A percentile compares a stretch with the other conserved stretches of the same genome.
Conservation (phyloP, 2,797 vertebrate species). For the Phoxinus dragarum region DNA sequence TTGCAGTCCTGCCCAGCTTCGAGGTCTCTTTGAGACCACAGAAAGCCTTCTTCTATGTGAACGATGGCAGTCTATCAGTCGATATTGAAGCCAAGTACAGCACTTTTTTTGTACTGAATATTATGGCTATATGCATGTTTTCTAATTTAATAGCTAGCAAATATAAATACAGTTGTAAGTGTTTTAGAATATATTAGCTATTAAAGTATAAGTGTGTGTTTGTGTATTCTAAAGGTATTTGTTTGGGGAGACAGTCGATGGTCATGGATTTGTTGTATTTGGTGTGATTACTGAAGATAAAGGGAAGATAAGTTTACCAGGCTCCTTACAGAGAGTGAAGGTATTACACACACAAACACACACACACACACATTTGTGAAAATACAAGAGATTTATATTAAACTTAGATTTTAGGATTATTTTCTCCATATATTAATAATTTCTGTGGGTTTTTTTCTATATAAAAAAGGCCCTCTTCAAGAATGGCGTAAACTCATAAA, state of each 20-base stretch:
- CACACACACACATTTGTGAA: not conserved
- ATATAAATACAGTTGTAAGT: not conserved
- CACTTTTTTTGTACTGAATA: not conserved
- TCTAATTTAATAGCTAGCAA: not conserved
- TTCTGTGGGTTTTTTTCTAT: not conserved
- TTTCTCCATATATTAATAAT: not conserved
- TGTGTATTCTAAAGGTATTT: constrained; percentile 67
- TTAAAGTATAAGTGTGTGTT: not conserved
- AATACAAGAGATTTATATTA: not conserved
- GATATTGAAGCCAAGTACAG: constrained; percentile 72
- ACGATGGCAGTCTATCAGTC: constrained; percentile 57
- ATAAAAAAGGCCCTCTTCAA: not conserved
- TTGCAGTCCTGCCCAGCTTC: constrained; percentile 76
- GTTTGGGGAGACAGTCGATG: constrained; percentile 72
- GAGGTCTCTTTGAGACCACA: constrained; percentile 67
- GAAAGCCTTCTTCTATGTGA: constrained; percentile 69
- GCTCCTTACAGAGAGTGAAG: constrained; percentile 64
- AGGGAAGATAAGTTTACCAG: constrained; percentile 63
- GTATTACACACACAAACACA: constrained; percentile 51
- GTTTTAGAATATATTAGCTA: not conserved
- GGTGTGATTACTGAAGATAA: constrained; percentile 61
- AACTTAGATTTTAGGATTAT: not conserved
- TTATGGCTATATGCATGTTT: not conserved
- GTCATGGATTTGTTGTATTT: constrained; percentile 74
- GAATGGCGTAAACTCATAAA: not conserved